phyloP scores from a whole-genome alignment of 2,888 invertebrate genomes.

The Pseudococcus viburni region DNA sequence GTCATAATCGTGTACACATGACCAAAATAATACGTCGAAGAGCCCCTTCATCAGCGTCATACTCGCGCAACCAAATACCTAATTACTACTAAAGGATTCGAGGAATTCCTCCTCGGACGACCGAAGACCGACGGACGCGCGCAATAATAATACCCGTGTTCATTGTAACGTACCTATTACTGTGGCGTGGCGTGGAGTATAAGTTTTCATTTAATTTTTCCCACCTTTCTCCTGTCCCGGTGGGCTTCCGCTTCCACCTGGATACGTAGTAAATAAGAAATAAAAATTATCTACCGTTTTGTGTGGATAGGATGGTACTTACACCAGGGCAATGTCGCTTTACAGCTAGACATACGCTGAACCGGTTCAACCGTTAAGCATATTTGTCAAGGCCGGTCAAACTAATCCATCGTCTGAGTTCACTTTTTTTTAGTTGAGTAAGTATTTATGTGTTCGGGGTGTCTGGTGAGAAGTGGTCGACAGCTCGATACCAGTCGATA shows the following conservation, averaged over 20 bases:
- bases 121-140: neutral
- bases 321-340: neutral
- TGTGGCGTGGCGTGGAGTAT: neutral
- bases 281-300: constrained; percentile 33
- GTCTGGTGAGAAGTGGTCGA: too few relatives aligned
- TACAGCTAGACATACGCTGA: constrained; percentile 34
- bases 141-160: constrained; percentile 13
- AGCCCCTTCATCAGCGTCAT: neutral
- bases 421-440: constrained; percentile 11
- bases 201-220: constrained; percentile 37
- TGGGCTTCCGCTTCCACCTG: neutral
- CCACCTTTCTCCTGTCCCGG: neutral
- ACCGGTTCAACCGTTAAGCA: constrained; percentile 49
- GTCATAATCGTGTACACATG: neutral
- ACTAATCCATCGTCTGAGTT: neutral
- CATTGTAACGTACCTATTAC: neutral
- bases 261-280: neutral
- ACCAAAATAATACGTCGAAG: neutral
- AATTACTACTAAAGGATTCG: constrained; percentile 41
- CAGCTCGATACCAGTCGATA: too few relatives aligned
- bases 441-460: neutral
- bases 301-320: neutral
- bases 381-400: constrained; percentile 47
- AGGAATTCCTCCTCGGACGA: neutral
- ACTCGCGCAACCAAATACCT: constrained; percentile 14